Base-by-base conservation (phyloP, 1,140 invertebrate species). In the Neodiprion virginianus region DNA sequence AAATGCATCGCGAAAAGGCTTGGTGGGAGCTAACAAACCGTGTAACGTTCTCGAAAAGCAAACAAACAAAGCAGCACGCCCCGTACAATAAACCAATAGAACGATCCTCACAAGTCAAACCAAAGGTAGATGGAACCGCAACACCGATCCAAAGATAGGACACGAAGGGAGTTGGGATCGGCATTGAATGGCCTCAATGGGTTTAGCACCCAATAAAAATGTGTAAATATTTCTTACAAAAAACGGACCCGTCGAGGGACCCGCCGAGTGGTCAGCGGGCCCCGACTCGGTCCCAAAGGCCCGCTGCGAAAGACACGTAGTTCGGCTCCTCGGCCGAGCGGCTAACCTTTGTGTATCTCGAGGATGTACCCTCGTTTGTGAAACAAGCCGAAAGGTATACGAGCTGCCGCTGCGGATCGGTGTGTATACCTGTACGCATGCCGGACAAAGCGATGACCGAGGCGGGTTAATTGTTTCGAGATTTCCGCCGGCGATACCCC, bases 151-250 rank as follows among this genome's bases (percentile, higher is more conserved):
- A 40, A n/a, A 40, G 40, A 75, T 67, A 75, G 65, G 66, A 75
- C 28, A 73, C 53, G 72, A 50, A 73, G 74, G 76, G 71, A 65
- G 75, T 72, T 73, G 72, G 68, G 78, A 71, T 61, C 76, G 72
- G 50, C 66, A 28, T 66, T 72, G 65, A 72, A 81, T 77, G 21
- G 50, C 48, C 65, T 12, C 69, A 83, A 81, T 84, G 81, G 79
- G 73, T 85, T 86, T 85, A 83, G 74, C 85, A 86, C 82, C 81
- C 81, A 84, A 83, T 83, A 86, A 85, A 87, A 87, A 81, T 82
- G 83, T 85, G 82, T 82, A 84, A 85, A 85, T 82, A 81, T 85
- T 82, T 81, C 75, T 82, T 84, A 79, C 74, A 85, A 84, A 82
- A 83, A 79, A 77, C 69, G 67, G 48, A 7, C 14, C 65, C 23